Percentiles rank a stretch among this genome's conserved stretches.
phyloP scores from a whole-genome alignment of 2,888 invertebrate species.

The Pseudolycoriella hygida region DNA sequence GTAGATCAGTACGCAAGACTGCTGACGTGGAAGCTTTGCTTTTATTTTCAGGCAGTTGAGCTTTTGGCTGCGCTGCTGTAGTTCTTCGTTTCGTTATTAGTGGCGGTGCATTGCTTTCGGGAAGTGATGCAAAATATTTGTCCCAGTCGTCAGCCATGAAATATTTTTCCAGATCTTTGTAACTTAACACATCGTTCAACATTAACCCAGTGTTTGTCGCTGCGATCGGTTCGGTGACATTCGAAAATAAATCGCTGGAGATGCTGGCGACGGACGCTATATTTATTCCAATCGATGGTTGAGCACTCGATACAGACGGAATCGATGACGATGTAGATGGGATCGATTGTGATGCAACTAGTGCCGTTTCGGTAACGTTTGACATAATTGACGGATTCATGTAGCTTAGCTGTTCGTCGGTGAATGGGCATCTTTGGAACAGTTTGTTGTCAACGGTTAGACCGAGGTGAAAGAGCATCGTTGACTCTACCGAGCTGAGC shows the following conservation, averaged over 20 bases:
- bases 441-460: conserved; percentile 4
- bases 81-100: neutral
- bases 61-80: neutral
- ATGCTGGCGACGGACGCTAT: neutral
- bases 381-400: conserved; percentile 5
- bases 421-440: conserved; percentile 6
- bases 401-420: conserved; percentile 7
- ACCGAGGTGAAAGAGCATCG: conserved; percentile 8
- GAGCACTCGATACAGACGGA: neutral
- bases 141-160: neutral
- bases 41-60: neutral
- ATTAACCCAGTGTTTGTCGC: neutral
- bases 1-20: neutral
- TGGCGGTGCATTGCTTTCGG: neutral
- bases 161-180: neutral
- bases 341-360: neutral
- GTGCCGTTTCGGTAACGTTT: neutral
- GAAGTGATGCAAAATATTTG: neutral
- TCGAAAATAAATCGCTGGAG: neutral
- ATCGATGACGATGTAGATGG: neutral
- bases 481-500: conserved; percentile 7
- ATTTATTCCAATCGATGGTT: neutral
- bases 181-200: neutral
- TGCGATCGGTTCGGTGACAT: neutral
- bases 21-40: neutral